phyloP scores from a whole-genome alignment of 37 sponge, comb jelly and placozoan species.

The Agelas oroides region DNA sequence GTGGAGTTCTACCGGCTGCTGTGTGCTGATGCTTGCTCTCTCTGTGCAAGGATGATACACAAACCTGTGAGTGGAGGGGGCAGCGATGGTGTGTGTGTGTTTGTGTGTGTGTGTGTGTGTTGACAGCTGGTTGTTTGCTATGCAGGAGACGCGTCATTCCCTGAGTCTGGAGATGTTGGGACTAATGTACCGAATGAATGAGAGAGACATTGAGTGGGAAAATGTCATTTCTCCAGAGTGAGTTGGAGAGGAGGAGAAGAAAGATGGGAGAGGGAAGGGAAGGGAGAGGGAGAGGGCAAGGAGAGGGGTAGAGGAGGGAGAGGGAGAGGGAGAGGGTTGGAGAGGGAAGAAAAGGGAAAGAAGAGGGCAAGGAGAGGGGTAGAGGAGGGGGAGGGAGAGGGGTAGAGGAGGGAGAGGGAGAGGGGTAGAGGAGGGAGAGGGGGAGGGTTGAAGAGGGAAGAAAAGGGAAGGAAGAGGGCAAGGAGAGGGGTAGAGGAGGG shows the following conservation, averaged over 20 bases:
- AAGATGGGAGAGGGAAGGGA: neutral
- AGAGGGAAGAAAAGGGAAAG: too few species aligned
- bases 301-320: too few species aligned
- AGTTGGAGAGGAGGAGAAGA: neutral
- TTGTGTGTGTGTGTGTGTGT: neutral
- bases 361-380: too few species aligned
- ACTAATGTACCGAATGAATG: constrained; percentile 78
- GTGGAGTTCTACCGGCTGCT: constrained; percentile 74
- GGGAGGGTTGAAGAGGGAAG: too few species aligned
- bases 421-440: neutral
- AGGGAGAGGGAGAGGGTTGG: too few species aligned
- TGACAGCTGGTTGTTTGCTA: too few species aligned
- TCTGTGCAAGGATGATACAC: constrained; percentile 41
- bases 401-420: too few species aligned
- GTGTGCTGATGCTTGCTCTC: constrained; percentile 65
- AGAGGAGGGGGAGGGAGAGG: too few species aligned
- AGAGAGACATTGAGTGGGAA: constrained; percentile 76
- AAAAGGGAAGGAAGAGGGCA: too few species aligned
- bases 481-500: neutral
- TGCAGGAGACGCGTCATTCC: constrained; percentile 51
- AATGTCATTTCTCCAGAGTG: constrained; percentile 69
- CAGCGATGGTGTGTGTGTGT: neutral
- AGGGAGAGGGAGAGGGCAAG: neutral
- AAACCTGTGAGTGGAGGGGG: constrained; percentile 41
- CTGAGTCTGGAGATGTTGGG: constrained; percentile 74